These are phyloP conservation scores for Leptinotarsa juncta DNA, from an alignment of 2,888 invertebrate species.

Conservation along the genomic window DNA sequence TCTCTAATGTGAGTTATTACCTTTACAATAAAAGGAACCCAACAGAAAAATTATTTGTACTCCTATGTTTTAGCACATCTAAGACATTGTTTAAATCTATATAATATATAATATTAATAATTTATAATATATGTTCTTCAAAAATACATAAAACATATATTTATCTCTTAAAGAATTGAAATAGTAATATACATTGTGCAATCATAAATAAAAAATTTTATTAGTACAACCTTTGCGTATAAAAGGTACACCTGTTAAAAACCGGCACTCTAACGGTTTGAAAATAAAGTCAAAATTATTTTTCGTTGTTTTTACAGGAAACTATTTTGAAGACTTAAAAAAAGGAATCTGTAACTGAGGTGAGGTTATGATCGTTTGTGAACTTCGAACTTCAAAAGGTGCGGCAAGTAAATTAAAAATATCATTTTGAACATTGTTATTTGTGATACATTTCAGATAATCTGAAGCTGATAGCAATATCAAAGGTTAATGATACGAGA, in stretches of 20 bases:
- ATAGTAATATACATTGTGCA: background rate
- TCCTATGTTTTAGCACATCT: too few relatives aligned
- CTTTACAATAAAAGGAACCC: too few relatives aligned
- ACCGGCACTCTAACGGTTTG: background rate
- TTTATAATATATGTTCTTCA: too few relatives aligned
- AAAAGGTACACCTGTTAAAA: too few relatives aligned
- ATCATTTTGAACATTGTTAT: background rate
- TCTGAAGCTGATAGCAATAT: slow-evolving; percentile 9
- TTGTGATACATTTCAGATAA: slow-evolving; percentile 1
- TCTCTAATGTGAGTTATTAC: background rate
- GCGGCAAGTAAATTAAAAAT: slow-evolving; percentile 8
- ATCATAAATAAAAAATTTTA: background rate
- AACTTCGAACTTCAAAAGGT: slow-evolving; percentile 19
- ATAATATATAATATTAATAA: too few relatives aligned
- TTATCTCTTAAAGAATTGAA: background rate
- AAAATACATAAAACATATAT: too few relatives aligned
- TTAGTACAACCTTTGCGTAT: background rate
- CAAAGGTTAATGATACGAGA: slow-evolving; percentile 22
- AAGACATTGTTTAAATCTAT: too few relatives aligned
- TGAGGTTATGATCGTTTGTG: slow-evolving; percentile 3
- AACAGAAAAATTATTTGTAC: too few relatives aligned
- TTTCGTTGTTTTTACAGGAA: background rate
- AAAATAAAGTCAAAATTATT: background rate
- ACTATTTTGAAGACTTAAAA: background rate
- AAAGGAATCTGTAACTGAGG: slow-evolving; percentile 2